A percentile compares a stretch with the other conserved stretches of the same genome.
phyloP scores from a whole-genome alignment of 2,113 vertebrate species.

The Cepphus grylle region DNA sequence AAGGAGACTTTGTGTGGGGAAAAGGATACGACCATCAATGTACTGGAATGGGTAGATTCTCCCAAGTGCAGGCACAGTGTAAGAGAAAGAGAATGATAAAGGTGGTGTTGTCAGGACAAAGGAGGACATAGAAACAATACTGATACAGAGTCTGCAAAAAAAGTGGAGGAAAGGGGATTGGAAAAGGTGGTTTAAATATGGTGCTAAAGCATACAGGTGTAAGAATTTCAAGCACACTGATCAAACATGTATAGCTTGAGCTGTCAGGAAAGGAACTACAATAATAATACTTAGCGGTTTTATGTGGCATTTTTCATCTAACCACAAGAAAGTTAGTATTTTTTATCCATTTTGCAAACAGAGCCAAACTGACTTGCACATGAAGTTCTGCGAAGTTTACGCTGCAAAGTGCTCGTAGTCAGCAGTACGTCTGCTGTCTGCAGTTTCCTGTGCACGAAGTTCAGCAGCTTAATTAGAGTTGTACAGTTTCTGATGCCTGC shows the following conservation, averaged over 20 bases:
- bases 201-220: neutral
- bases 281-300: neutral
- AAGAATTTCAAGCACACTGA: neutral
- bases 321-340: neutral
- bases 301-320: neutral
- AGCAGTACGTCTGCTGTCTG: neutral
- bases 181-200: neutral
- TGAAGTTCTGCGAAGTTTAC: neutral
- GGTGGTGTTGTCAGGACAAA: neutral
- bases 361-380: neutral
- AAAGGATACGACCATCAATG: neutral
- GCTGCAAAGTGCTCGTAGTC: neutral
- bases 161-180: neutral
- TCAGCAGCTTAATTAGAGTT: neutral
- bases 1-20: neutral
- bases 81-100: neutral
- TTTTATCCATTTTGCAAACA: neutral
- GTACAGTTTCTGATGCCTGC: neutral
- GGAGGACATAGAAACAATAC: neutral
- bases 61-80: neutral
- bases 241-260: neutral
- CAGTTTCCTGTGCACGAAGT: neutral
- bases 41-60: neutral
- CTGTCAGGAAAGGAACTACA: neutral
- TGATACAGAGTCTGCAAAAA: neutral